Base-by-base conservation (phyloP, 1,140 invertebrate genomes). In the Planococcus citri region DNA sequence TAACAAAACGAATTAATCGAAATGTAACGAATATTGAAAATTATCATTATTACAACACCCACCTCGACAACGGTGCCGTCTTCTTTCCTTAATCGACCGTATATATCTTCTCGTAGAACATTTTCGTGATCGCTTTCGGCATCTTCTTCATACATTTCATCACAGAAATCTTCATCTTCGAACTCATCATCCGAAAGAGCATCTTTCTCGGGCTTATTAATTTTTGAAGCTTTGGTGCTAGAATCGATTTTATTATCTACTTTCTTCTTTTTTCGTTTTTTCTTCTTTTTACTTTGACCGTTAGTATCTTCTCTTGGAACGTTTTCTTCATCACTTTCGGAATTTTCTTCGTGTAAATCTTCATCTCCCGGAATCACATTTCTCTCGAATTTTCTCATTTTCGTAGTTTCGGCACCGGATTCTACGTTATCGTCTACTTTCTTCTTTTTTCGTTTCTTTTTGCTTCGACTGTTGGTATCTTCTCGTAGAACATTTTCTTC, bases 41-140 rank as follows among this genome's bases (percentile, higher is more conserved):
- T n/a, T n/a, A n/a, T n/a, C n/a, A n/a, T n/a, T n/a, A n/a, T n/a
- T n/a, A n/a, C n/a, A n/a, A n/a, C n/a, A n/a, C n/a, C n/a, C n/a
- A 81, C 81, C 75, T 82, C 80, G 27, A 93, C 78, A 74, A 94
- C 77, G 76, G 88, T 88, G 3, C 94, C 94, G 72, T 89, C 80
- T 76, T 86, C 85, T 76, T 91, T 88, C 74, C 89, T 82, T 73
- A 88, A 83, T 72, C 94, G 81, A 1, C 94, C 94, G 82, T 97
- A 97, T 77, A 97, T 97, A 81, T 97, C 94, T 83, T 97, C 93
- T 71, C 69, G 69, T 70, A 64, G 24, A 37, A n/a, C 61, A 8
- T 17, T 71, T 71, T 27, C 73, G 73, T 4, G 68, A 12, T 77
- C 74, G 64, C 69, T 70, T 24, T 74, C 72, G 17, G 74, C 71